Percentiles rank a stretch among this genome's conserved stretches.
phyloP scores from a whole-genome alignment of 2,797 vertebrate genomes.

The Phataginus tetradactyla region DNA sequence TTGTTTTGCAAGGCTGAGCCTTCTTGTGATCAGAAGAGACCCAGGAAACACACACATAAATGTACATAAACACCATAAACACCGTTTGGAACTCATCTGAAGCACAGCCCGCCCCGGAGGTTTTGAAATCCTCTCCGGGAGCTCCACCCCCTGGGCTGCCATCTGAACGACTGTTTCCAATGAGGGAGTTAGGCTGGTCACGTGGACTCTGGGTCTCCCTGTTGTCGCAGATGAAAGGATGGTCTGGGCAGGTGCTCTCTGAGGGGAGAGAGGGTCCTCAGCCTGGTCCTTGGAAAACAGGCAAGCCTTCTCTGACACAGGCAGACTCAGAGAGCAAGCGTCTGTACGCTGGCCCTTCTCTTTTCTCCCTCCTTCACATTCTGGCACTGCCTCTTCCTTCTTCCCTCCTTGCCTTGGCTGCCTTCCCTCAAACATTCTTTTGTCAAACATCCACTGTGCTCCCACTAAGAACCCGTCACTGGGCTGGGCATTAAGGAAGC shows the following conservation, averaged over 20 bases:
- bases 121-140: slow-evolving; percentile 76
- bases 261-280: neutral
- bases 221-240: slow-evolving; percentile 68
- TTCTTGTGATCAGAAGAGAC: slow-evolving; percentile 52
- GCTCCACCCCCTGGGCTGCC: slow-evolving; percentile 65
- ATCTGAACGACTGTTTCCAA: slow-evolving; percentile 82
- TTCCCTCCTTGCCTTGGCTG: neutral
- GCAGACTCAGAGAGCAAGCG: neutral
- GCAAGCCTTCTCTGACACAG: neutral
- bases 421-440: neutral
- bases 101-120: slow-evolving; percentile 31
- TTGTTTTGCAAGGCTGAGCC: slow-evolving; percentile 57
- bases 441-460: neutral
- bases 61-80: slow-evolving; percentile 61
- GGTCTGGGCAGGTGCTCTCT: slow-evolving; percentile 11
- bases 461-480: neutral
- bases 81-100: slow-evolving; percentile 44
- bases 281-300: neutral
- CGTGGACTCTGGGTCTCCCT: slow-evolving; percentile 80
- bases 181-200: slow-evolving; percentile 74
- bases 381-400: neutral
- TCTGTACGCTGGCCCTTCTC: neutral
- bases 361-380: neutral
- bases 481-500: neutral
- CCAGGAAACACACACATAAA: neutral